These are phyloP conservation scores for Phrynocephalus guinanensis DNA, from an alignment of 2,797 vertebrate species.

Conservation along the genomic window DNA sequence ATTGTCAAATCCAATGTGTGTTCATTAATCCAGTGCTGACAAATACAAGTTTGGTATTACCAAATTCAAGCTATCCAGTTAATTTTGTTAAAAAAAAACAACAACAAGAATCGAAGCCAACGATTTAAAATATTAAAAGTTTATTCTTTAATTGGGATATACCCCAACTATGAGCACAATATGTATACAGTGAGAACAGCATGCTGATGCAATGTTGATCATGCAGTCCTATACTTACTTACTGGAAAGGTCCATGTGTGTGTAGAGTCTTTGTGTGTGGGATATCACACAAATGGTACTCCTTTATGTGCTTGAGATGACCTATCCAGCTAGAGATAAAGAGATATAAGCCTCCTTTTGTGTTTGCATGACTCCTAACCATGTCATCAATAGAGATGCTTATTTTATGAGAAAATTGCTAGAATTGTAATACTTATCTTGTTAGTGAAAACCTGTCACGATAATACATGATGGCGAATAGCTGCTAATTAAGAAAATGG, in stretches of 20 bases:
- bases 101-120: background rate
- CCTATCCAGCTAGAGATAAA: too few species aligned
- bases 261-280: background rate
- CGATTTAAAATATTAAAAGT: background rate
- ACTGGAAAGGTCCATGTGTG: background rate
- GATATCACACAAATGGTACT: background rate
- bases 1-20: background rate
- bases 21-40: background rate
- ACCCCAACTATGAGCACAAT: background rate
- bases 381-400: background rate
- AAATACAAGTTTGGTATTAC: background rate
- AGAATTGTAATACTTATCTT: too few species aligned
- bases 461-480: too few species aligned
- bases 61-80: background rate
- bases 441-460: too few species aligned
- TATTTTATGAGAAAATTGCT: background rate
- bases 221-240: background rate
- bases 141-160: background rate
- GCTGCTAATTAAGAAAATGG: too few species aligned
- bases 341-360: background rate
- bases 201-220: background rate
- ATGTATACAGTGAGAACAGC: background rate
- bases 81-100: background rate
- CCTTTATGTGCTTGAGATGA: background rate
- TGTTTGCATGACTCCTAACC: background rate